These are phyloP conservation scores for Lithophane ornitopus DNA, from an alignment of 2,888 invertebrate species.

Conservation along the genomic window DNA sequence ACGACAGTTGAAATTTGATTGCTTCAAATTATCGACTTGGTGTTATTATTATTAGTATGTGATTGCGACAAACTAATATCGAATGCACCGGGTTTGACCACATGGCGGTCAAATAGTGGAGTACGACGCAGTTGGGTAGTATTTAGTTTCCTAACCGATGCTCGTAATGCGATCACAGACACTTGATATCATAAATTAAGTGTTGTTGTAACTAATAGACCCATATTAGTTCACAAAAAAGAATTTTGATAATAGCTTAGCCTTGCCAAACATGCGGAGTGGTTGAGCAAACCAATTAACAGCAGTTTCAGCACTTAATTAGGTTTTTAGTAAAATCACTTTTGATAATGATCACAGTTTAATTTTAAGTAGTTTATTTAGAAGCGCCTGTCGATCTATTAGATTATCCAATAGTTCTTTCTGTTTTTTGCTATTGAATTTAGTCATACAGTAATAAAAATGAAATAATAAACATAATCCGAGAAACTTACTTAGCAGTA, in stretches of 20 bases:
- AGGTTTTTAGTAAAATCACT: slow-evolving; percentile 48
- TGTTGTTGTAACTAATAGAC: slow-evolving; percentile 71
- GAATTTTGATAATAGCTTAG: slow-evolving; percentile 57
- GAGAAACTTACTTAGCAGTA: neutral
- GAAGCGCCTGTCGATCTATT: neutral
- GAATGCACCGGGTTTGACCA: slow-evolving; percentile 81
- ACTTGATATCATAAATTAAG: slow-evolving; percentile 79
- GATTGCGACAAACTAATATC: slow-evolving; percentile 82
- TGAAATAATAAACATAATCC: neutral
- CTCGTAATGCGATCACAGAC: slow-evolving; percentile 81
- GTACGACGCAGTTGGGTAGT: slow-evolving; percentile 71
- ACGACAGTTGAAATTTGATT: slow-evolving; percentile 69
- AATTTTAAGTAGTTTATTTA: slow-evolving; percentile 18
- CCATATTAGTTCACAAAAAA: slow-evolving; percentile 58
- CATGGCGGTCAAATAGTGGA: slow-evolving; percentile 76
- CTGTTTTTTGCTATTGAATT: neutral
- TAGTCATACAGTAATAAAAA: neutral
- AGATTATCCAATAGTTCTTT: neutral
- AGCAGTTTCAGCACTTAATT: slow-evolving; percentile 56
- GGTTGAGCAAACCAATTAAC: slow-evolving; percentile 56
- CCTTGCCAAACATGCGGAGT: slow-evolving; percentile 51
- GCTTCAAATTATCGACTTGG: slow-evolving; percentile 69
- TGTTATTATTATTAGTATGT: slow-evolving; percentile 70
- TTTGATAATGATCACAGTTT: slow-evolving; percentile 39
- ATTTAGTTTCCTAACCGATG: slow-evolving; percentile 83